phyloP scores from a whole-genome alignment of 2,113 vertebrate genomes.

The Thinocorus orbignyianus region DNA sequence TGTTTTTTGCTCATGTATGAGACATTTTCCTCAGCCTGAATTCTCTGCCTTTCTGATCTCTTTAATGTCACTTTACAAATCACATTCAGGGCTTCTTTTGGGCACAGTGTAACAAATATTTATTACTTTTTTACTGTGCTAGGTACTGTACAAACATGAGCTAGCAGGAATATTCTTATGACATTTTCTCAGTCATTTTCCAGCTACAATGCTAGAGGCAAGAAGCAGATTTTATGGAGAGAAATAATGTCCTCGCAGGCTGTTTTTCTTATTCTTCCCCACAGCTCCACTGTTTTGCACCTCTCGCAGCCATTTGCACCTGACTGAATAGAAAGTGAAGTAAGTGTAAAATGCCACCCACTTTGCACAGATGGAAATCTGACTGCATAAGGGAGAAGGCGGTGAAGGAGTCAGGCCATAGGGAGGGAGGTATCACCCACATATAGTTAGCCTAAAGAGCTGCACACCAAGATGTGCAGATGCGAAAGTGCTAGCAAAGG shows the following conservation, averaged over 20 bases:
- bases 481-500: neutral
- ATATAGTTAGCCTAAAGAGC: neutral
- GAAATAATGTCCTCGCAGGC: neutral
- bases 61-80: neutral
- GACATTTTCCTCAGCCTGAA: neutral
- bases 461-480: neutral
- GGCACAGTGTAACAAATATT: neutral
- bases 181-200: neutral
- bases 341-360: slow-evolving; percentile 20
- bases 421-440: neutral
- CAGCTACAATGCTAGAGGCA: neutral
- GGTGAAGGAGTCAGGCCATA: neutral
- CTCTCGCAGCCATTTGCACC: neutral
- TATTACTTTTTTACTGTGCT: neutral
- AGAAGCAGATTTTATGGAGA: neutral
- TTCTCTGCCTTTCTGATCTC: neutral
- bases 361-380: neutral
- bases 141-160: neutral
- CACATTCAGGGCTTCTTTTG: neutral
- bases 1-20: neutral
- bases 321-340: neutral
- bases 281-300: neutral
- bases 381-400: neutral
- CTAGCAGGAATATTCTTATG: neutral
- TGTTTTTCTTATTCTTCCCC: neutral